Base-by-base conservation (phyloP, 2,113 vertebrate genomes). In the Prinia subflava region DNA sequence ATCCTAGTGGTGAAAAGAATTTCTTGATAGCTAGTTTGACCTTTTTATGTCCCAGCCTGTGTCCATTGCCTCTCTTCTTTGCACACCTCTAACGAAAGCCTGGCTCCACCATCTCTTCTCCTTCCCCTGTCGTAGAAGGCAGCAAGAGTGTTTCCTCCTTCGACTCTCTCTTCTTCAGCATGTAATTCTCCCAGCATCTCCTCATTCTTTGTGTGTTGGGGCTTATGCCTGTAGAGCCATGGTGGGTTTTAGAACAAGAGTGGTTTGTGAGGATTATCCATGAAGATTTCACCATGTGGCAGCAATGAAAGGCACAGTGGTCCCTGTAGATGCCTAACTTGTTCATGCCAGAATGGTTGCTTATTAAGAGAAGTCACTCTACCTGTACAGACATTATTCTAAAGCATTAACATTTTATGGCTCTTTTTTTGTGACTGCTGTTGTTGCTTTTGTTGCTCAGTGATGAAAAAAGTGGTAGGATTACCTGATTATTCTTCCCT, bases 31-130 rank as follows among this genome's bases (percentile, higher is more conserved):
- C 19, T 65, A 7, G 6, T 74, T 59, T 37, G 52, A 64, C 75
- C 73, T 80, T 71, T 33, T 2, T 1, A 2, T 33, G 3, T 80
- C 49, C 50, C n/a, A 65, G 39, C 9, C 64, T 27, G 4, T 65
- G 30, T 42, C 23, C 20, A 8, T 39, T 87, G 7, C 31, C 41
- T 56, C 14, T 90, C 13, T 23, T 39, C 28, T 73, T 31, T 65
- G 21, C 0, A 0, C 18, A 42, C 15, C n/a, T 80, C 15, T 69
- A 25, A 8, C 3, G 0, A 73, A 46, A 81, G 8, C 33, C 27
- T 83, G 37, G 13, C 19, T 90, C 0, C 1, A 9, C 75, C 53
- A 25, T 31, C 31, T 76, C 55, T 73, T 63, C 42, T 74, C 18
- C 19, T 79, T 93, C 21, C 15, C 20, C 16, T 30, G 19, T 20